Evolutionary conservation across 2,888 invertebrate species (phyloP).

Genomic region (Leptinotarsa peninsularis): DNA sequence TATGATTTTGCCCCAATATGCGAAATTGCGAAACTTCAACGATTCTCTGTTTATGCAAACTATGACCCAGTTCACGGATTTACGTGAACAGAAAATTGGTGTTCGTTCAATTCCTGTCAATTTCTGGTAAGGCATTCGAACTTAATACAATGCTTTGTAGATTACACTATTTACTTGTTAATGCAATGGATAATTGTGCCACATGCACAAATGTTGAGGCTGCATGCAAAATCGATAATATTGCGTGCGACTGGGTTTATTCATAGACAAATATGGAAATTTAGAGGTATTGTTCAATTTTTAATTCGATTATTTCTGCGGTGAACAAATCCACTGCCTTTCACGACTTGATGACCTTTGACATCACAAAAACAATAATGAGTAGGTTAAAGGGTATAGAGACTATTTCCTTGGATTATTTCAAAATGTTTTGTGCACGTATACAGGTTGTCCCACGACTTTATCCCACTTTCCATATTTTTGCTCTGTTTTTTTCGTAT

Average conservation of each 20-base stretch:
- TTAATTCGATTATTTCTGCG: conserved; percentile 39
- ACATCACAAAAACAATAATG: conserved; percentile 12
- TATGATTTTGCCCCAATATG: conserved; percentile 26
- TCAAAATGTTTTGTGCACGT: no score
- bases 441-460: no score
- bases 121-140: conserved; percentile 3
- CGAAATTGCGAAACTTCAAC: conserved; percentile 31
- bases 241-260: conserved; percentile 27
- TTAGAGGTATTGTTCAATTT: conserved; percentile 39
- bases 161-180: conserved; percentile 8
- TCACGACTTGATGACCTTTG: not conserved
- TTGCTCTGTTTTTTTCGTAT: no score
- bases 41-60: conserved; percentile 32
- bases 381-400: not conserved
- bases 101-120: conserved; percentile 4
- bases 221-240: conserved; percentile 30
- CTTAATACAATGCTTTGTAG: conserved; percentile 7
- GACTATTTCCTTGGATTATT: no score
- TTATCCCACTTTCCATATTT: no score
- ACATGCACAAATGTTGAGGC: conserved; percentile 1
- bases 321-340: conserved; percentile 8
- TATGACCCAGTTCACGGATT: conserved; percentile 25
- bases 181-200: conserved; percentile 14
- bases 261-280: conserved; percentile 33
- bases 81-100: conserved; percentile 19